Conservation (phyloP, 1,140 invertebrate species). For the Calephelis nemesis region DNA sequence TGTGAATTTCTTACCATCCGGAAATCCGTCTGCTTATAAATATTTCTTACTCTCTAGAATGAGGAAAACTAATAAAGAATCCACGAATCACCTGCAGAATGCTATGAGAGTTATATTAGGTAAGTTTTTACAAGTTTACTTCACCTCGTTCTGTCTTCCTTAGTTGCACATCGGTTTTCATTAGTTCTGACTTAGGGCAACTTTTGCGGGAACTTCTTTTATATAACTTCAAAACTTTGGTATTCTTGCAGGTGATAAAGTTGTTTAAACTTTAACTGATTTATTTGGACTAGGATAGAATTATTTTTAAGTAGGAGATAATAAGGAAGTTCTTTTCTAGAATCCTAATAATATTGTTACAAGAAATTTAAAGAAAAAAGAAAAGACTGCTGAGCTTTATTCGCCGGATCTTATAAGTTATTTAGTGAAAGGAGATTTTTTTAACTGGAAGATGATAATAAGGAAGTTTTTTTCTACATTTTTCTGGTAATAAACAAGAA, state of each 20-base stretch:
- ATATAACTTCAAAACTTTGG: slow-evolving; percentile 6
- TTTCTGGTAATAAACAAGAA: no score
- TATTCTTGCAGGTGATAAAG: slow-evolving; percentile 11
- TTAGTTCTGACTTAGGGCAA: slow-evolving; percentile 47
- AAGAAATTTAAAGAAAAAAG: no score
- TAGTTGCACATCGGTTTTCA: slow-evolving; percentile 59
- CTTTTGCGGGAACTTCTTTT: slow-evolving; percentile 29
- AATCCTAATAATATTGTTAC: no score
- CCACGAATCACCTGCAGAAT: slow-evolving; percentile 34
- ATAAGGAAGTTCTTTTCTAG: no score
- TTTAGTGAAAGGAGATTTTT: no score
- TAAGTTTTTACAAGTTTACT: slow-evolving; percentile 27
- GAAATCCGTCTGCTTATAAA: no score
- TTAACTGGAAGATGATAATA: neutral
- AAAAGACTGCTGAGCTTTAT: no score
- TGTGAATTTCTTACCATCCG: no score
- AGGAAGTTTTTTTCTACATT: no score
- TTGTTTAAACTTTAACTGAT: slow-evolving; percentile 11
- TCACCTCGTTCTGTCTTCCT: slow-evolving; percentile 53
- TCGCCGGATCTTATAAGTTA: no score
- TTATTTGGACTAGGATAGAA: neutral
- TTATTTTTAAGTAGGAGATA: neutral
- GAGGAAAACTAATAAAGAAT: slow-evolving; percentile 41
- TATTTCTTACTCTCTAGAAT: neutral
- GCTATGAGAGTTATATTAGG: slow-evolving; percentile 34